Percentiles rank a stretch among this genome's conserved stretches.
These are phyloP conservation scores for Helarctos malayanus DNA, from an alignment of 2,797 vertebrate genomes.

Conservation along the genomic window DNA sequence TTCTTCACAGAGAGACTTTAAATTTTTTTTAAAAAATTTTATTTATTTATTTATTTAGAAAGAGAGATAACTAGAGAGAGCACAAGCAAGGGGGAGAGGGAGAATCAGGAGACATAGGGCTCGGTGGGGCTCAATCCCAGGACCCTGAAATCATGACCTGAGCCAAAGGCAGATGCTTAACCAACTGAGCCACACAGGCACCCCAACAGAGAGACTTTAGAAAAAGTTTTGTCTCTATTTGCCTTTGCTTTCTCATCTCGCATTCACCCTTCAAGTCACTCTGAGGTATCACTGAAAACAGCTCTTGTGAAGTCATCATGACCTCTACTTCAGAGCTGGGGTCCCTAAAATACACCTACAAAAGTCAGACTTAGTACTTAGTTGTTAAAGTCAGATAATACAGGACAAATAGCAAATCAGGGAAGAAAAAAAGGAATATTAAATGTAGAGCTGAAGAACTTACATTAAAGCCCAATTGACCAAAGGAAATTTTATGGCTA, in stretches of 20 bases:
- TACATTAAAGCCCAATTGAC: background rate
- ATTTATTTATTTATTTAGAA: background rate
- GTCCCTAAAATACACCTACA: background rate
- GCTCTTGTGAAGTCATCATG: background rate
- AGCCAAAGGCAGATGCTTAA: background rate
- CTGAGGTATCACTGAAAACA: background rate
- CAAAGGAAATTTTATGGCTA: background rate
- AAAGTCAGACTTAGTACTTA: background rate
- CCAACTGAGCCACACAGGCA: background rate
- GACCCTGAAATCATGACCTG: no score
- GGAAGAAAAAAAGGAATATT: background rate
- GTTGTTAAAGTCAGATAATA: background rate
- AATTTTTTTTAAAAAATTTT: background rate
- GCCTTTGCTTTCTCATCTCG: background rate
- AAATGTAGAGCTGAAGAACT: slow-evolving; percentile 10
- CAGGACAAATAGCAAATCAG: background rate
- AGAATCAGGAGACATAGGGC: no score
- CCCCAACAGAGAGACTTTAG: background rate
- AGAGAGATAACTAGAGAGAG: no score
- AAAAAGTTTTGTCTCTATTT: background rate
- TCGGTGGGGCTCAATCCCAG: no score
- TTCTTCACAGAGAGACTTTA: background rate
- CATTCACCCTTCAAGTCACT: background rate
- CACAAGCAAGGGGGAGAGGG: no score
- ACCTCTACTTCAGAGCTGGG: background rate